A percentile compares a stretch with the other conserved stretches of the same genome.
Evolutionary conservation across 2,113 vertebrate genomes (phyloP).

Genomic region (Enhydra lutris): DNA sequence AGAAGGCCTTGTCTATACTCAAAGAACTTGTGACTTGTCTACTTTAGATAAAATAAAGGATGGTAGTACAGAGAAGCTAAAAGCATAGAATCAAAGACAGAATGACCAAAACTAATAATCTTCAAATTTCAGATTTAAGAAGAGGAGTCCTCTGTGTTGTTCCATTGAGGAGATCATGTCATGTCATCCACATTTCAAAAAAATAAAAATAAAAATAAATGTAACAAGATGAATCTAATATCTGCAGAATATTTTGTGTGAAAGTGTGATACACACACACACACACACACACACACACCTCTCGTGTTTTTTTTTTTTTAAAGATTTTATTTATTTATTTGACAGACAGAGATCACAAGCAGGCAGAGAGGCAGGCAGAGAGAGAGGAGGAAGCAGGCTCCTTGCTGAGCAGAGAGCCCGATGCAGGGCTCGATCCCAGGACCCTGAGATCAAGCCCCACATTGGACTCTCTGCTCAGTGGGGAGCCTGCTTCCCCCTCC

Average conservation of each 20-base stretch:
- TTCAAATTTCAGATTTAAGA: background rate
- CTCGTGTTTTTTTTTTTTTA: too few relatives aligned
- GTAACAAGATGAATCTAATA: background rate
- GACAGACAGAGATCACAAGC: too few relatives aligned
- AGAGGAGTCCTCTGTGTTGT: background rate
- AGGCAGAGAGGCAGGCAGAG: too few relatives aligned
- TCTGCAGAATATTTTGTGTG: background rate
- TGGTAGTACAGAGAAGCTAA: background rate
- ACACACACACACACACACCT: background rate
- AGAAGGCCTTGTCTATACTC: background rate
- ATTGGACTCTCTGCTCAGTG: too few relatives aligned
- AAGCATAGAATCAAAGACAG: background rate
- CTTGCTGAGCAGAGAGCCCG: too few relatives aligned
- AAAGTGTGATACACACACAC: background rate
- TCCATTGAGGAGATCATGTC: background rate
- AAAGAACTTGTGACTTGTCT: background rate
- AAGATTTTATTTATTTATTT: too few relatives aligned
- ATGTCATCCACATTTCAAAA: background rate
- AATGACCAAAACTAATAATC: background rate
- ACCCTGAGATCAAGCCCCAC: too few relatives aligned
- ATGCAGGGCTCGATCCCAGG: too few relatives aligned
- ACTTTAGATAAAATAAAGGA: background rate
- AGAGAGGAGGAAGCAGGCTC: too few relatives aligned
- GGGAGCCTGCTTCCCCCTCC: too few relatives aligned
- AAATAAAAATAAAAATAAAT: background rate